Evolutionary conservation across 2,888 invertebrate genomes (phyloP).

Genomic region (Pachydiplax longipennis): DNA sequence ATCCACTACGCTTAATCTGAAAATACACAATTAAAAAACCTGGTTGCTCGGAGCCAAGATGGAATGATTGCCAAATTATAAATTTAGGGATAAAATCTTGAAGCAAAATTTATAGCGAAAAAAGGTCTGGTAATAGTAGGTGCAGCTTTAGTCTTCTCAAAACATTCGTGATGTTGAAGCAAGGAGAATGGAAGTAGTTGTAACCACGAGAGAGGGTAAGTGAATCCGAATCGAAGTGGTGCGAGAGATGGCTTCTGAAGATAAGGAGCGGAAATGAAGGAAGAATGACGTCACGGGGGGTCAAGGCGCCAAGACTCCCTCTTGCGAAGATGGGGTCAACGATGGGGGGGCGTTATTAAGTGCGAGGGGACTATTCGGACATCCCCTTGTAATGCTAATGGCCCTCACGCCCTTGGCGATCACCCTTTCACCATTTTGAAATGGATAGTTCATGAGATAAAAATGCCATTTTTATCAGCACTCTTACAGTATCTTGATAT

Average conservation of each 20-base stretch:
- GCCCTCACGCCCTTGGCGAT: not conserved
- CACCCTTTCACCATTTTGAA: not conserved
- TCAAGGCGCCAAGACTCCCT: not conserved
- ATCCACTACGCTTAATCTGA: too few relatives aligned
- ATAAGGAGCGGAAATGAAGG: not conserved
- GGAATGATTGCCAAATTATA: too few relatives aligned
- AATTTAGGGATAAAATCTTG: too few relatives aligned
- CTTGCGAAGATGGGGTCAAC: not conserved
- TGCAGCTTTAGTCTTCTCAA: too few relatives aligned
- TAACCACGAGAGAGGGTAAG: too few relatives aligned
- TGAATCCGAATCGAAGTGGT: not conserved
- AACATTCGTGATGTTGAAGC: not conserved
- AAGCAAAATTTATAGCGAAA: not conserved
- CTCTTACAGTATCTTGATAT: too few relatives aligned
- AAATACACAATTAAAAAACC: too few relatives aligned
- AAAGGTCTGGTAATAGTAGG: too few relatives aligned
- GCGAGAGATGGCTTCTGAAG: not conserved
- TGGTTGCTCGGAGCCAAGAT: too few relatives aligned
- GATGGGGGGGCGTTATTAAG: not conserved
- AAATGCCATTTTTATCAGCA: too few relatives aligned
- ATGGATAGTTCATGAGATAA: too few relatives aligned
- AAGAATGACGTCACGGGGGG: not conserved
- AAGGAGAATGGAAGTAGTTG: not conserved
- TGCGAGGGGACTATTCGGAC: not conserved
- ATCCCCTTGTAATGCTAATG: not conserved